These are phyloP conservation scores for Gobiocypris rarus DNA, from an alignment of 2,113 vertebrate species.

Conservation along the genomic window DNA sequence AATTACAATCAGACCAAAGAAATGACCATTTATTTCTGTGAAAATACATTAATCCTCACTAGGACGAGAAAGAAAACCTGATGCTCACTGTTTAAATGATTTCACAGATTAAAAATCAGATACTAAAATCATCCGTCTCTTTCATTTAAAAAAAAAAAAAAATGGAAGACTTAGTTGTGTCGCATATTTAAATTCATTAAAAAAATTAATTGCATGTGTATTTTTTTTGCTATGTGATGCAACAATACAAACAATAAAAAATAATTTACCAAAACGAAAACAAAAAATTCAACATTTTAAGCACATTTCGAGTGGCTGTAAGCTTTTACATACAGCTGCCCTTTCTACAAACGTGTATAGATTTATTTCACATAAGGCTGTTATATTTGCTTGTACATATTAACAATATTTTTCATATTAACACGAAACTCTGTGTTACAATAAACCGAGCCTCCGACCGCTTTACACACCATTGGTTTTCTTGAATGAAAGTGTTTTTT, in stretches of 20 bases:
- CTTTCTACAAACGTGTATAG: background rate
- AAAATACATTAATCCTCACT: background rate
- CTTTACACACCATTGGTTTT: background rate
- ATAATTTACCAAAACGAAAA: conserved; percentile 2
- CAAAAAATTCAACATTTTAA: background rate
- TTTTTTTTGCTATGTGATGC: background rate
- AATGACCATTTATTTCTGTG: background rate
- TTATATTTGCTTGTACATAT: conserved; percentile 28
- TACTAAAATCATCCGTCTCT: background rate
- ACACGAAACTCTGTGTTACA: background rate
- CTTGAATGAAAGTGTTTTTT: background rate
- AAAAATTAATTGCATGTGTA: background rate
- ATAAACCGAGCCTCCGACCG: background rate
- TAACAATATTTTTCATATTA: conserved; percentile 36
- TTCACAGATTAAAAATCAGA: conserved; percentile 6
- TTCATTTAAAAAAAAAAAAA: conserved; percentile 24
- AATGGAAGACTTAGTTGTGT: conserved; percentile 13
- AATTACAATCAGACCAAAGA: background rate
- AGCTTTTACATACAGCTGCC: conserved; percentile 10
- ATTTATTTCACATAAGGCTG: conserved; percentile 28
- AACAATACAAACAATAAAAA: background rate
- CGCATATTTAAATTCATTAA: background rate
- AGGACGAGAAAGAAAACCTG: too few species aligned
- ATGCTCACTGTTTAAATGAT: background rate
- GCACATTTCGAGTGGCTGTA: background rate